Conservation (phyloP, 2,797 vertebrate species). For the Melanogrammus aeglefinus region DNA sequence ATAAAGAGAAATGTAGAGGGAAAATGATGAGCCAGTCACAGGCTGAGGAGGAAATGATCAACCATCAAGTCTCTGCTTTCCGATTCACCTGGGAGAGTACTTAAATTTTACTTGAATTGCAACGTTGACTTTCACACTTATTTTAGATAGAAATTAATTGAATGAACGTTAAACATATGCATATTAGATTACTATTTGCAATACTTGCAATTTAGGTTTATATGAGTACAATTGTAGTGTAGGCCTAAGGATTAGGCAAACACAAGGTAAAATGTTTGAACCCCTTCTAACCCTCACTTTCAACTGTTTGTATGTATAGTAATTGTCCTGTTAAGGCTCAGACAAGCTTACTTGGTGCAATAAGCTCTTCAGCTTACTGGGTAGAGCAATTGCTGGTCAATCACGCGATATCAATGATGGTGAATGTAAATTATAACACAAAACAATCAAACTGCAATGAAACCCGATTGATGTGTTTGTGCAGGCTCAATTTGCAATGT, state of each 20-base stretch:
- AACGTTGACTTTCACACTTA: no score
- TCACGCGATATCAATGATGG: not conserved
- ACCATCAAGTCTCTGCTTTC: no score
- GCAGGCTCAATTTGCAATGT: not conserved
- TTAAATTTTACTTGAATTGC: no score
- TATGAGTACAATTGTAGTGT: no score
- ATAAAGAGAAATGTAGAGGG: no score
- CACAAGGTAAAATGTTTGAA: not conserved
- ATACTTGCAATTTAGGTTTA: no score
- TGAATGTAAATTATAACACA: not conserved
- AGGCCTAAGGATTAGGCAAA: not conserved
- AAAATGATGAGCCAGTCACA: no score
- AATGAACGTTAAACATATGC: no score
- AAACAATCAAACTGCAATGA: not conserved
- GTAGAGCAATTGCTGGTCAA: not conserved
- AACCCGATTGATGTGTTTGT: not conserved
- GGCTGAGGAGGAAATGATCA: no score
- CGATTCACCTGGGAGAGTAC: no score
- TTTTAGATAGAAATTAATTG: no score
- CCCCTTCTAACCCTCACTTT: not conserved
- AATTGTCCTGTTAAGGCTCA: slow-evolving; percentile 4
- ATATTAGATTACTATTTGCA: no score
- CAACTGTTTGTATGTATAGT: not conserved
- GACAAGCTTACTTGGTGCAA: not conserved
- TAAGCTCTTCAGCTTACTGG: not conserved